A percentile compares a stretch with the other conserved stretches of the same genome.
Evolutionary conservation across 2,113 vertebrate species (phyloP).

Genomic region (Dromiciops gliroides): DNA sequence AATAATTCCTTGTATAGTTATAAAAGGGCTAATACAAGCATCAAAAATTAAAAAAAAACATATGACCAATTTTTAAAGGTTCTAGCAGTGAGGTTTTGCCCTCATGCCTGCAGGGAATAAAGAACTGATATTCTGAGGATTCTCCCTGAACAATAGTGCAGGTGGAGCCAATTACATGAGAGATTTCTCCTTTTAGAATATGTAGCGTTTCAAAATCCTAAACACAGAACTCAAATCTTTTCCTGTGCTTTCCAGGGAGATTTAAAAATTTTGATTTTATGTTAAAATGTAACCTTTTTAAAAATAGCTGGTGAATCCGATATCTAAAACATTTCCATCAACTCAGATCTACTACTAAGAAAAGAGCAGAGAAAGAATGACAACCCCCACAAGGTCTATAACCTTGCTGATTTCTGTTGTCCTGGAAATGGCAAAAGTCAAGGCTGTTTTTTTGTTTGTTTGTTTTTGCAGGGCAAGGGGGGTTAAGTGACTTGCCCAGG

Average conservation of each 20-base stretch:
- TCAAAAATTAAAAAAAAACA: constrained; percentile 44
- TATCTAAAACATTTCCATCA: constrained; percentile 66
- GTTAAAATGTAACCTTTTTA: constrained; percentile 74
- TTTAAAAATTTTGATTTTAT: constrained; percentile 71
- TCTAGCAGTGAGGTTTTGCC: not conserved
- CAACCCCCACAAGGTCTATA: constrained; percentile 61
- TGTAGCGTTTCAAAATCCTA: constrained; percentile 67
- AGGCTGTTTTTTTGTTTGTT: no score
- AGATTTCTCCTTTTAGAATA: constrained; percentile 68
- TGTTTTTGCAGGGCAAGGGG: no score
- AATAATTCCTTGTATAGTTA: constrained; percentile 43
- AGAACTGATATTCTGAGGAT: constrained; percentile 9
- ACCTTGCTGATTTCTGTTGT: constrained; percentile 47
- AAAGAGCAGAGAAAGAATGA: constrained; percentile 60
- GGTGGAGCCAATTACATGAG: constrained; percentile 38
- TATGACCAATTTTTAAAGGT: constrained; percentile 42
- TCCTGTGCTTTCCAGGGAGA: constrained; percentile 69
- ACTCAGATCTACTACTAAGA: constrained; percentile 73
- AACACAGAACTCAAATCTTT: constrained; percentile 68
- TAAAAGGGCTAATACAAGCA: constrained; percentile 21
- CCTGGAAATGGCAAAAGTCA: constrained; percentile 39
- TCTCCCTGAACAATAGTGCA: not conserved
- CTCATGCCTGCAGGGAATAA: constrained; percentile 5
- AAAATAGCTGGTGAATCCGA: constrained; percentile 62
- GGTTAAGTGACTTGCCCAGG: no score